Evolutionary conservation across 2,797 vertebrate species (phyloP).

Genomic region (Rhinogobio ventralis): DNA sequence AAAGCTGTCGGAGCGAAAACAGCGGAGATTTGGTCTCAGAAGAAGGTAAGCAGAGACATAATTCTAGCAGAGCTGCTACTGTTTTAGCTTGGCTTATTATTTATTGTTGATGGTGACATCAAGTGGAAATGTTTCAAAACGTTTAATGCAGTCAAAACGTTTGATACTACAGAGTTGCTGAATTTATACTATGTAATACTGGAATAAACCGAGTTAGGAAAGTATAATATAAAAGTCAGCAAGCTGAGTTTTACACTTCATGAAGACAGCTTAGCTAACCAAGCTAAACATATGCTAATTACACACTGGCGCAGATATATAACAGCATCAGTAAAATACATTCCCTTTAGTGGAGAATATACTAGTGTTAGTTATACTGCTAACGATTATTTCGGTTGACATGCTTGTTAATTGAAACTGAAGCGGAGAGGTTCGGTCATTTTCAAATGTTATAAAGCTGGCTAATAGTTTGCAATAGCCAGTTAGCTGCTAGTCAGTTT

Average conservation of each 20-base stretch:
- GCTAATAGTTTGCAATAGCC: constrained; percentile 16
- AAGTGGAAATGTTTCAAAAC: neutral
- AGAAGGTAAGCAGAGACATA: constrained; percentile 40
- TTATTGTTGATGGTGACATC: constrained; percentile 20
- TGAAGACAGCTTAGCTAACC: constrained; percentile 14
- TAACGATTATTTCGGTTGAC: neutral
- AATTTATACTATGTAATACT: neutral
- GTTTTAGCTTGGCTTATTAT: constrained; percentile 25
- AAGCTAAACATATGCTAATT: constrained; percentile 39
- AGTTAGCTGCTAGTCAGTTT: neutral
- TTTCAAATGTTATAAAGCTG: constrained; percentile 1
- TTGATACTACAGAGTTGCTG: neutral
- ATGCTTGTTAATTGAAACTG: neutral
- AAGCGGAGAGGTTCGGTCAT: neutral
- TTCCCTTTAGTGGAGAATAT: neutral
- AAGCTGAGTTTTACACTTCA: neutral
- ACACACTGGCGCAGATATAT: constrained; percentile 33
- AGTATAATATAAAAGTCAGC: neutral
- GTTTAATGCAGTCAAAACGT: neutral
- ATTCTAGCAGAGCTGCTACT: constrained; percentile 25
- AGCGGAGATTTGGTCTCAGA: neutral
- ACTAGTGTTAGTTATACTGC: neutral
- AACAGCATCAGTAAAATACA: neutral
- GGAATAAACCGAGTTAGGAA: neutral
- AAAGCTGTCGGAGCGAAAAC: constrained; percentile 25